Evolutionary conservation across 2,797 vertebrate genomes (phyloP).

Genomic region (Threskiornis aethiopicus): DNA sequence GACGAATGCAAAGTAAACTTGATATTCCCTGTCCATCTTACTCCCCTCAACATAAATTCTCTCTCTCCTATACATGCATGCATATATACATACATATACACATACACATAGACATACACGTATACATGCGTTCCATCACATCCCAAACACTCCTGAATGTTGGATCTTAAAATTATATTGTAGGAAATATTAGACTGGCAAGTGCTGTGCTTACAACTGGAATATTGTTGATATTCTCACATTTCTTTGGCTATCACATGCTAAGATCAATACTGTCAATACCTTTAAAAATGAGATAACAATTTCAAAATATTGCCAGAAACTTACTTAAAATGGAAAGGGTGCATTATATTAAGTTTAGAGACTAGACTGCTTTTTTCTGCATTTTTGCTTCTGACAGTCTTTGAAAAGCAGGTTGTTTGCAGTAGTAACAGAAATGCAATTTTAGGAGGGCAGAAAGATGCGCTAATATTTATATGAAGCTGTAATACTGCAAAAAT

Average conservation of each 20-base stretch:
- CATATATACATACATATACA: accelerated
- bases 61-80: not conserved
- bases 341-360: not conserved
- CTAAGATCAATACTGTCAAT: not conserved
- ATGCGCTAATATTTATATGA: not conserved
- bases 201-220: not conserved
- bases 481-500: not conserved
- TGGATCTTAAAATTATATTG: not conserved
- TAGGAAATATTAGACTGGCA: not conserved
- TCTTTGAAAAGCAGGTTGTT: not conserved
- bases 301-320: not conserved
- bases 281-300: not conserved
- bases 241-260: not conserved
- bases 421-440: not conserved
- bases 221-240: not conserved
- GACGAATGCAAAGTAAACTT: not conserved
- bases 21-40: not conserved
- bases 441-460: not conserved
- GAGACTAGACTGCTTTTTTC: not conserved
- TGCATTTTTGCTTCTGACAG: not conserved
- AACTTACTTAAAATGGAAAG: not conserved
- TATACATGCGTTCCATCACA: not conserved
- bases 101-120: no score
- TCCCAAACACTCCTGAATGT: not conserved
- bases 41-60: not conserved